Evolutionary conservation across 2,113 vertebrate species (phyloP), one percentile per base, ranked within the genome.

Genomic region (Paramormyrops kingsleyae): DNA sequence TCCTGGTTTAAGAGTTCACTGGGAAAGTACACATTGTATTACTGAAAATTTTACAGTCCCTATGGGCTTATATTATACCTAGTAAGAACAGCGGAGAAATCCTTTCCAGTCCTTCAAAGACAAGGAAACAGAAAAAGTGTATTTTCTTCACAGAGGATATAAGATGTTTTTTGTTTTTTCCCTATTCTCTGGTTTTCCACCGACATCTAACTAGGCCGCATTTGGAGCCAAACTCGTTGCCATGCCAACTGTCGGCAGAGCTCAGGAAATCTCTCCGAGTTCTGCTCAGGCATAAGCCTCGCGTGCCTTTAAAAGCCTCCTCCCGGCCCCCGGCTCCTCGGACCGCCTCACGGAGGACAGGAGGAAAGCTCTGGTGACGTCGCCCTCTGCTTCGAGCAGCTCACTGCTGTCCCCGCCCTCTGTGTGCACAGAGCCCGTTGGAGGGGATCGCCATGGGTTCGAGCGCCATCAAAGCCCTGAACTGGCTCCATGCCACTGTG

Each of bases 171-270:
- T 92, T 90, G n/a, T 90, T 90, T 90, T 92, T 90, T 88, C 56
- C 74, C 86, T 50, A 83, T 52, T 84, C 52, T 88, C 59, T 12
- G 84, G 90, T 77, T 66, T 83, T 88, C 90, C 39, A 85, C 89
- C 83, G 62, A 56, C 90, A 12, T 84, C 39, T 86, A 87, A 87
- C 84, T 90, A 9, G 35, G 88, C 86, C 88, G 88, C 70, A 90
- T 89, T 88, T 92, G 90, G 92, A 89, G 91, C 91, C 91, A 90
- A 92, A 93, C 92, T 47, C 59, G 94, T 96, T 95, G 92, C 94
- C 53, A 95, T 95, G 94, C 92, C 93, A 94, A 95, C 95, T 13
- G 50, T 83, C 91, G 90, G 90, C 85, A 85, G 88, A 56, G 89
- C 87, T 84, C 70, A 6, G 70, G 52, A 31, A 90, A 88, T 87